These are phyloP conservation scores for Cephus nigrinus DNA, from an alignment of 2,888 invertebrate genomes.

Conservation along the genomic window DNA sequence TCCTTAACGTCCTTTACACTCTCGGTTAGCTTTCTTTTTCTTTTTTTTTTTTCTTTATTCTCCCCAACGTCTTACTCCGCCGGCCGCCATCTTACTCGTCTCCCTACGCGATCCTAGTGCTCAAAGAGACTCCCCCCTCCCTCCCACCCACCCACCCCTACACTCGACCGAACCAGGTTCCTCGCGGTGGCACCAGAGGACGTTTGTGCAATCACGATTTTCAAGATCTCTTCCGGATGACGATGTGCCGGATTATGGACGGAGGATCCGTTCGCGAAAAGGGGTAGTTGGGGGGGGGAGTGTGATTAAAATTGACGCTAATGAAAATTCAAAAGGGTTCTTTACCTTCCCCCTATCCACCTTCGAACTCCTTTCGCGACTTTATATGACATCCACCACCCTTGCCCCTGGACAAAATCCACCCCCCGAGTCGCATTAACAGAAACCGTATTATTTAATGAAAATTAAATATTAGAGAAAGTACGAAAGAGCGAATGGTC, in stretches of 20 bases:
- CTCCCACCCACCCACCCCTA: background rate
- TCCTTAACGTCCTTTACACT: slow-evolving; percentile 4
- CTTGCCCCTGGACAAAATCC: too few relatives aligned
- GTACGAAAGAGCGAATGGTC: background rate
- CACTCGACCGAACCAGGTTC: background rate
- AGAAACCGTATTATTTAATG: background rate
- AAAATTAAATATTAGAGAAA: background rate
- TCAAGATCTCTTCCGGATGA: background rate
- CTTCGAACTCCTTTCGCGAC: background rate
- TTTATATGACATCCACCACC: background rate
- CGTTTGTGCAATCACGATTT: background rate
- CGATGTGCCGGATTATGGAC: background rate
- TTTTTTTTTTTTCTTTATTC: background rate
- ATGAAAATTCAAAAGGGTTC: background rate
- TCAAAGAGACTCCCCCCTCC: slow-evolving; percentile 8
- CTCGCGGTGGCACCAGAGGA: background rate
- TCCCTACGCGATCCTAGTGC: background rate
- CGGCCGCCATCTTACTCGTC: background rate
- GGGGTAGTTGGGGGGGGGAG: too few relatives aligned
- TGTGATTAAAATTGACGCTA: slow-evolving; percentile 1
- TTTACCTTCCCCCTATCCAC: background rate
- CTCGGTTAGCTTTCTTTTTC: background rate
- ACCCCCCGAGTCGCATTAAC: background rate
- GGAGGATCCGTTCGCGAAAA: too few relatives aligned
- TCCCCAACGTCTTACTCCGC: background rate